These are phyloP conservation scores for Scaptodrosophila latifasciaeformis DNA, from an alignment of 2,888 invertebrate genomes.

Conservation along the genomic window DNA sequence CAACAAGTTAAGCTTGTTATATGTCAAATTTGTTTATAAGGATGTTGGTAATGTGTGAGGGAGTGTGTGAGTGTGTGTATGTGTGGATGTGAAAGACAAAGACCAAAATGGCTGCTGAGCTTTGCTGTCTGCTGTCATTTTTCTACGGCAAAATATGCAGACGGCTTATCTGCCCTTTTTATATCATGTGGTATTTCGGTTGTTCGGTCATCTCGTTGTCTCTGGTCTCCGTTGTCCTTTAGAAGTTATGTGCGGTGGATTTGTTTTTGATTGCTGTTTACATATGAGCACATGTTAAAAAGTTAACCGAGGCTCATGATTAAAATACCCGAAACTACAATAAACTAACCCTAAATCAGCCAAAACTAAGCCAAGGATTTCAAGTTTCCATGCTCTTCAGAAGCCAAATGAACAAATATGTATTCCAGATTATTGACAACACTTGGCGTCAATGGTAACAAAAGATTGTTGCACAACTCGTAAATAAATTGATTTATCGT, in stretches of 20 bases:
- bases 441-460: constrained; percentile 56
- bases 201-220: no score
- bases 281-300: constrained; percentile 18
- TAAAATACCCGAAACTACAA: no score
- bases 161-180: constrained; percentile 34
- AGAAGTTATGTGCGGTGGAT: constrained; percentile 23
- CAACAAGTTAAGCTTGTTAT: constrained; percentile 62
- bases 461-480: constrained; percentile 52
- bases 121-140: constrained; percentile 35
- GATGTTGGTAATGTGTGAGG: constrained; percentile 5
- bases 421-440: constrained; percentile 36
- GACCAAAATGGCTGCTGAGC: constrained; percentile 18
- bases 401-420: constrained; percentile 3
- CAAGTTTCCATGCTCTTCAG: no score
- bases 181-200: constrained; percentile 25
- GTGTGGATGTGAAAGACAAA: constrained; percentile 22
- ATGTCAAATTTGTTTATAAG: constrained; percentile 60
- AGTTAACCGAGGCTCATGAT: constrained; percentile 30
- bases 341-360: no score
- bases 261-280: constrained; percentile 29
- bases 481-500: no score
- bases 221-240: neutral
- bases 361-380: no score
- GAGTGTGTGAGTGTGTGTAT: constrained; percentile 7
- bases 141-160: constrained; percentile 22